A percentile compares a stretch with the other conserved stretches of the same genome.
Conservation (phyloP, 2,797 vertebrate species). For the Tangara arthus region DNA sequence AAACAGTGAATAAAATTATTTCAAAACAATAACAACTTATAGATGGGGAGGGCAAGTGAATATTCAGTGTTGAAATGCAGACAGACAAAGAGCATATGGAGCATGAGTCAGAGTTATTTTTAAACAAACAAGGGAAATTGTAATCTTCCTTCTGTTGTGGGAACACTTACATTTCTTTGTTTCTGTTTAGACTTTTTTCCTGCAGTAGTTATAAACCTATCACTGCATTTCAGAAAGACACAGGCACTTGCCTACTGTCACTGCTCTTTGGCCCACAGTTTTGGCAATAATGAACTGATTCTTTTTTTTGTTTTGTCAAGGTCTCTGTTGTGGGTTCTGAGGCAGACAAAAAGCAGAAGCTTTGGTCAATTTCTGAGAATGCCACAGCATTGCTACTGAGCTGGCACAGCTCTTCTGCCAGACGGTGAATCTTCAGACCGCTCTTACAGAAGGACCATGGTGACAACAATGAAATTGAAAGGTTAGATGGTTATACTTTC, state of each 20-base stretch:
- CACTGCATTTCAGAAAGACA: background rate
- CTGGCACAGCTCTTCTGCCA: background rate
- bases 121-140: background rate
- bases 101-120: background rate
- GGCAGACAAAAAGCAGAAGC: background rate
- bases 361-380: background rate
- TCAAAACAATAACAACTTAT: background rate
- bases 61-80: background rate
- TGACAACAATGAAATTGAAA: background rate
- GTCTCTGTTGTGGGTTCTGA: background rate
- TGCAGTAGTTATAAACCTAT: background rate
- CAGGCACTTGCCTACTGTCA: background rate
- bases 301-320: background rate
- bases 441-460: background rate
- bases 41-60: background rate
- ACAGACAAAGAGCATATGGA: background rate
- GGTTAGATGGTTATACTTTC: background rate
- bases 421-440: background rate
- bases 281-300: background rate
- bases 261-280: background rate
- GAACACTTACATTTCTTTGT: background rate
- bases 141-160: background rate
- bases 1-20: background rate
- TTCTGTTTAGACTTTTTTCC: background rate
- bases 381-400: background rate